Base-by-base conservation (phyloP, 2,797 vertebrate species). In the Heliangelus exortis region DNA sequence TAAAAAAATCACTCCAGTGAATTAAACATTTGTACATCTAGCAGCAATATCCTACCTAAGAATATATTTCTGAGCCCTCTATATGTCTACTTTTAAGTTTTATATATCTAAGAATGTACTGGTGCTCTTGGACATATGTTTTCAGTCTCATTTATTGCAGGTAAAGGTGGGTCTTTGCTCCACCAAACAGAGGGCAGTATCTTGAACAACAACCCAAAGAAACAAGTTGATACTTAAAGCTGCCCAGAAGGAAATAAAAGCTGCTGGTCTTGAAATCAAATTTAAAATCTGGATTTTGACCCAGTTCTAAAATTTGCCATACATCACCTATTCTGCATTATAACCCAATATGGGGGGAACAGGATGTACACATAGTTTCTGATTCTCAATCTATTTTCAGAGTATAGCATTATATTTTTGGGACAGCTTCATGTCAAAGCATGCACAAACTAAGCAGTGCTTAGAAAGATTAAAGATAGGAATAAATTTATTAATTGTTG, bases 341-440 rank as follows among this genome's bases (percentile, higher is more conserved):
- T 33, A 69, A 63, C n/a, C 18, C 16, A 7, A 1, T 2, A 12
- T 4, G 8, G 33, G 15, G 12, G 15, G 25, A 82, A 50, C 13
- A 15, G 2, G 2, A 53, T 0, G 9, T 19, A 41, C n/a, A 50
- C 26, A 29, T 3, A 23, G 16, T 61, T 89, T 66, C 59, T 81
- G 36, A 31, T 41, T 51, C 45, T 48, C 8, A 2, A 73, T 73
- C n/a, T 66, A 8, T 57, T 84, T 86, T 58, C 84, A 88, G 71
- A 81, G 45, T 13, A 15, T 28, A 75, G 10, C 6, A 0, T 7
- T 66, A 19, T 23, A 12, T 15, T 82, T 78, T 68, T 65, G 61
- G 85, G 45, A 80, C 39, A 85, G 61, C 31, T 71, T 69, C 12
- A 57, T 48, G 87, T 90, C 67, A 69, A 92, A 89, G 47, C 45